These are phyloP conservation scores for Muntiacus reevesi DNA, from an alignment of 2,113 vertebrate genomes.

Conservation along the genomic window DNA sequence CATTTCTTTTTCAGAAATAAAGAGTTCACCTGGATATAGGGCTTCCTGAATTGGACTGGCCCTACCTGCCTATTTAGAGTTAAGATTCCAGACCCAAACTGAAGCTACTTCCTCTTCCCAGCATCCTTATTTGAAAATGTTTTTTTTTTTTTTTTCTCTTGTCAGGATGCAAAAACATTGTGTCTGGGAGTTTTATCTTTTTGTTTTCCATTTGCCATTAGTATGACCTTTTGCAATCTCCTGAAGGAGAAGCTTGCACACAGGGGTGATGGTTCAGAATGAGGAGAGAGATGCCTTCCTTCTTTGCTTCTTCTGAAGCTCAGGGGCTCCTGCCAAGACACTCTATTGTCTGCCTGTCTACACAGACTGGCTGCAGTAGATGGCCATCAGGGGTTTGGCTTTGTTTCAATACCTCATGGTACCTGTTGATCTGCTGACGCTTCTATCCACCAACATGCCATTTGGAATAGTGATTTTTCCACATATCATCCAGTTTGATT, in stretches of 20 bases:
- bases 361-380: background rate
- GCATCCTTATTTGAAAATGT: background rate
- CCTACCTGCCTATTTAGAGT: background rate
- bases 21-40: background rate
- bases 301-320: background rate
- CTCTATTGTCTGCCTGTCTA: fast-evolving
- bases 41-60: background rate
- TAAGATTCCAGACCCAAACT: background rate
- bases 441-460: background rate
- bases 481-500: background rate
- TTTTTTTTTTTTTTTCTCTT: background rate
- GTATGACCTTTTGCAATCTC: background rate
- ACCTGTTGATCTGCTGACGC: background rate
- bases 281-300: background rate
- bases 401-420: background rate
- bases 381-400: background rate
- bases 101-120: background rate
- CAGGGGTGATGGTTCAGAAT: background rate
- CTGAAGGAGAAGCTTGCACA: background rate
- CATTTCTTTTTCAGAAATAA: background rate
- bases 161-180: background rate
- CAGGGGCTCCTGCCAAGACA: background rate
- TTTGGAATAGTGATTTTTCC: background rate
- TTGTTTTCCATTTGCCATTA: background rate
- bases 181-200: background rate